Base-by-base conservation (phyloP, 2,888 invertebrate species). In the Galeruca laticollis region DNA sequence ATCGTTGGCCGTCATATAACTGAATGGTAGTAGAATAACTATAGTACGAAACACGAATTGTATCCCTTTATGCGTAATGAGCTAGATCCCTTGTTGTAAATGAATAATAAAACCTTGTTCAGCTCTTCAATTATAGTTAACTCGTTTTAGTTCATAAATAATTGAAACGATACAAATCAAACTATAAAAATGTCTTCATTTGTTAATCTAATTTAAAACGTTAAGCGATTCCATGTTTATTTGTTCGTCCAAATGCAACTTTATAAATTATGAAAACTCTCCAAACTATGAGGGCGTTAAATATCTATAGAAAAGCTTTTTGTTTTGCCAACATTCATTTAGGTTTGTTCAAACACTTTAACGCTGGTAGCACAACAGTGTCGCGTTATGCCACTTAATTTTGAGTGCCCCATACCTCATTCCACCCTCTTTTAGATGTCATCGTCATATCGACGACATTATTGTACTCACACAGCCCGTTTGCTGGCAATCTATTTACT, bases 291-390 rank as follows among this genome's bases (percentile, higher is more conserved):
- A 57, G 71, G 72, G 74, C 64, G 72, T 72, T 74, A 70, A 74
- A 70, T 70, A 72, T 69, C 72, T 66, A 61, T 68, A 60, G 65
- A 64, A 72, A 62, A 72, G 73, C 71, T 69, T 73, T 75, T 72
- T 73, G 73, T 75, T 75, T 75, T 73, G 72, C 69, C 75, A 74
- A 73, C 73, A 75, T 75, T 73, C 68, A 75, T 73, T 73, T 73
- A 70, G 70, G 68, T 68, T 60, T 72, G 72, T 72, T 73, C 72
- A 76, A 75, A 74, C 73, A 75, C 75, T 76, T 69, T 69, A 67
- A 70, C 71, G 75, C 73, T 71, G 64, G 72, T 70, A 62, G 61
- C 59, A 72, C 70, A 68, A 68, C 68, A 62, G 43, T 51, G 68
- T 71, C 65, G 68, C 71, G 68, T 69, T 68, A 70, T 60, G 68